These are phyloP conservation scores for Sesia apiformis DNA, from an alignment of 2,888 invertebrate species.

Conservation along the genomic window DNA sequence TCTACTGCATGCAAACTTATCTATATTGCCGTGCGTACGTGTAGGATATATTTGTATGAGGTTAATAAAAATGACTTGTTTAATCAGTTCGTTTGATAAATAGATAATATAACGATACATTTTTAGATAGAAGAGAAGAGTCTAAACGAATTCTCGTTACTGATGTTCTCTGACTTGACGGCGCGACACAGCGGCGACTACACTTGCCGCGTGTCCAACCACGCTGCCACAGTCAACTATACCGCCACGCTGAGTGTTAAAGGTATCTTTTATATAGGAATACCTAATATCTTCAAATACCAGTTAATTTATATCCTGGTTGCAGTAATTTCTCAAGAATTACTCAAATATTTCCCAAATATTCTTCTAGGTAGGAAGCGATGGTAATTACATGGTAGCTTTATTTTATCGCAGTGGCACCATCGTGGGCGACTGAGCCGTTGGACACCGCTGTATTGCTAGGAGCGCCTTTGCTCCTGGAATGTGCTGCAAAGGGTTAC, in stretches of 20 bases:
- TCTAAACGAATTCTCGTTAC: slow-evolving; percentile 79
- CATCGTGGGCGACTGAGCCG: slow-evolving; percentile 81
- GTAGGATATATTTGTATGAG: too few species aligned
- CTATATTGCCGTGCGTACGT: too few species aligned
- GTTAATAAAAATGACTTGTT: too few species aligned
- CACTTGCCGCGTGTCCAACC: slow-evolving; percentile 81
- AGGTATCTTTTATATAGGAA: slow-evolving; percentile 36
- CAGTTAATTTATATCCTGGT: too few species aligned
- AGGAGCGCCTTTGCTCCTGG: slow-evolving; percentile 79
- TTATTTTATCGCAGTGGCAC: slow-evolving; percentile 73
- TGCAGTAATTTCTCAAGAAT: too few species aligned
- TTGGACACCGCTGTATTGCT: slow-evolving; percentile 79
- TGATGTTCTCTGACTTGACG: slow-evolving; percentile 79
- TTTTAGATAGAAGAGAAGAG: slow-evolving; percentile 78
- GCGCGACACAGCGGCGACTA: slow-evolving; percentile 80
- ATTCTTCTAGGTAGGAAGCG: neutral
- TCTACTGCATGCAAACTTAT: too few species aligned
- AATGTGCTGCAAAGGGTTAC: slow-evolving; percentile 83
- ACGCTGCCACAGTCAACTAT: slow-evolving; percentile 79
- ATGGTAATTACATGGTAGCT: neutral
- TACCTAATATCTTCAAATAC: too few species aligned
- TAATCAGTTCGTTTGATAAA: too few species aligned
- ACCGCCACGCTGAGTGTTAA: slow-evolving; percentile 80
- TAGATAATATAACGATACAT: too few species aligned
- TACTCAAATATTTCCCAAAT: too few species aligned